Percentiles rank a stretch among this genome's conserved stretches.
phyloP scores from a whole-genome alignment of 2,888 invertebrate species.

The Taenaris catops region DNA sequence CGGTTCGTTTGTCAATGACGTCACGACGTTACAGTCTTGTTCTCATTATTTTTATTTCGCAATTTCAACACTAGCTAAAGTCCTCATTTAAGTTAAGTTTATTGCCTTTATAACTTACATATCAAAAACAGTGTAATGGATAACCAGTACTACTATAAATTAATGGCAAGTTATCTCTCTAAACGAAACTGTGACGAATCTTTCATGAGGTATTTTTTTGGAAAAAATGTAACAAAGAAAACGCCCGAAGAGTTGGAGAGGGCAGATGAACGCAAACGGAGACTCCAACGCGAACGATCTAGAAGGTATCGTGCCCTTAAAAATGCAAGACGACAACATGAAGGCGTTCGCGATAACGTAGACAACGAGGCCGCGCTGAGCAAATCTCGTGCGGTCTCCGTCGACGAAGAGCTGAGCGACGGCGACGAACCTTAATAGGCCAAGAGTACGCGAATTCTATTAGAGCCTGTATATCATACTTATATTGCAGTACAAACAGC shows the following conservation, averaged over 20 bases:
- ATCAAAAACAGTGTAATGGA: conserved; percentile 43
- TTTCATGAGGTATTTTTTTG: conserved; percentile 73
- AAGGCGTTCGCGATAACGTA: conserved; percentile 43
- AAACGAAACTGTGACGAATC: conserved; percentile 74
- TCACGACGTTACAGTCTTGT: conserved; percentile 56
- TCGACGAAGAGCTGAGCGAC: conserved; percentile 62
- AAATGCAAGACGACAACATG: conserved; percentile 66
- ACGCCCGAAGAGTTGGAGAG: conserved; percentile 67
- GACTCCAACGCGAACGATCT: conserved; percentile 64
- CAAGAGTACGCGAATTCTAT: too few relatives aligned
- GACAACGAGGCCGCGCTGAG: conserved; percentile 43
- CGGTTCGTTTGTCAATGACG: conserved; percentile 54
- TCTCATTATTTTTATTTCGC: conserved; percentile 75
- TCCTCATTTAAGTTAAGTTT: conserved; percentile 20
- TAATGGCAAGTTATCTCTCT: conserved; percentile 71
- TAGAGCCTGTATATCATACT: too few relatives aligned
- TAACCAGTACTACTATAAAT: conserved; percentile 70
- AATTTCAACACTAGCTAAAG: conserved; percentile 49
- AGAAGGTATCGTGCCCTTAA: conserved; percentile 66
- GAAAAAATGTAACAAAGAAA: conserved; percentile 65
- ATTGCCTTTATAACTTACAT: too few relatives aligned
- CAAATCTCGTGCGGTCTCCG: conserved; percentile 41
- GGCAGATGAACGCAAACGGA: conserved; percentile 66
- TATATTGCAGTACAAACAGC: too few relatives aligned
- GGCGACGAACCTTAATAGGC: conserved; percentile 64